Percentiles rank a stretch among this genome's conserved stretches.
phyloP scores from a whole-genome alignment of 2,797 vertebrate genomes.

The Sebastiscus tertius region DNA sequence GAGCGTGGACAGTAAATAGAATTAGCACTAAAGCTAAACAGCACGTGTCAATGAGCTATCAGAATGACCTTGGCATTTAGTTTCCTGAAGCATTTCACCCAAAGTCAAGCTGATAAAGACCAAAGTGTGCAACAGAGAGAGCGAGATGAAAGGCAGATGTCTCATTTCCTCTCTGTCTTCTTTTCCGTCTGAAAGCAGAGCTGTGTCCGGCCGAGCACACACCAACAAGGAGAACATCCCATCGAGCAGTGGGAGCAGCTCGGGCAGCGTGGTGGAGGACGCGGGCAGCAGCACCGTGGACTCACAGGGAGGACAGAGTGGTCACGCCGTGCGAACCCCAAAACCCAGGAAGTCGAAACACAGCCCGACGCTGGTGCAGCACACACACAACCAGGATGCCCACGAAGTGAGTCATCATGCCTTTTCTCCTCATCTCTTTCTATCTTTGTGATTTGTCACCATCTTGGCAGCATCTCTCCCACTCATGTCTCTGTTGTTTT shows the following conservation, averaged over 20 bases:
- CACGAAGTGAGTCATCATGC: slow-evolving; percentile 83
- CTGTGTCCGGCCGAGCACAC: slow-evolving; percentile 74
- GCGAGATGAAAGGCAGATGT: slow-evolving; percentile 35
- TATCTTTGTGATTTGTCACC: background rate
- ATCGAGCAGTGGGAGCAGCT: slow-evolving; percentile 68
- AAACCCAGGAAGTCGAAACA: slow-evolving; percentile 88
- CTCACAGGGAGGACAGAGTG: slow-evolving; percentile 74
- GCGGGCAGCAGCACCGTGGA: slow-evolving; percentile 57
- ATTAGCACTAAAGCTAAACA: slow-evolving; percentile 66
- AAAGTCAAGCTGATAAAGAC: slow-evolving; percentile 33
- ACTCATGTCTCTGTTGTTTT: background rate
- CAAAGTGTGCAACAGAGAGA: slow-evolving; percentile 13
- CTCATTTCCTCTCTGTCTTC: slow-evolving; percentile 27
- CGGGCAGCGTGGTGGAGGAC: slow-evolving; percentile 69
- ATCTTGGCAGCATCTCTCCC: background rate
- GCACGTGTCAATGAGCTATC: slow-evolving; percentile 41
- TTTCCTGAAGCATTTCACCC: slow-evolving; percentile 13
- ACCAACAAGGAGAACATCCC: slow-evolving; percentile 94
- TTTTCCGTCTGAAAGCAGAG: slow-evolving; percentile 50
- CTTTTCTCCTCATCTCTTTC: slow-evolving; percentile 5
- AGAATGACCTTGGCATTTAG: slow-evolving; percentile 38
- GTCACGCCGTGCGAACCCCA: slow-evolving; percentile 70
- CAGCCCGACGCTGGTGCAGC: slow-evolving; percentile 83
- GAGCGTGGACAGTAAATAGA: slow-evolving; percentile 68
- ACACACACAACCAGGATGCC: slow-evolving; percentile 84